These are phyloP conservation scores for Acrocyrtus sp. DNA, from an alignment of 2,888 invertebrate species.

Conservation along the genomic window DNA sequence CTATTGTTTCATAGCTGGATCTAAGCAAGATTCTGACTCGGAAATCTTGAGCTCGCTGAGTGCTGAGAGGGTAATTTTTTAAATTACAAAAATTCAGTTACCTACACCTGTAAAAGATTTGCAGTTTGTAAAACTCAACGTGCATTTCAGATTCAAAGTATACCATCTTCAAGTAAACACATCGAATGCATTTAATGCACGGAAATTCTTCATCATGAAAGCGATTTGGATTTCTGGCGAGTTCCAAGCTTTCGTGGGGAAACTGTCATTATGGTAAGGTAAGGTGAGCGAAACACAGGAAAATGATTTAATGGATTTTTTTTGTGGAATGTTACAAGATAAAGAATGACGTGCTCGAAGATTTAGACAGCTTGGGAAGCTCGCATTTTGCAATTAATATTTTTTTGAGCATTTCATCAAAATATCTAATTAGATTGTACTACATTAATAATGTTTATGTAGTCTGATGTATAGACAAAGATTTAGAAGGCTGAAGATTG, in stretches of 20 bases:
- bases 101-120: too few relatives aligned
- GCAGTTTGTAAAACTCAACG: not conserved
- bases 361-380: constrained; percentile 16
- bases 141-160: constrained; percentile 13
- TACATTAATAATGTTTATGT: not conserved
- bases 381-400: not conserved
- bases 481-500: constrained; percentile 29
- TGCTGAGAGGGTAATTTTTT: not conserved
- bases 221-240: constrained; percentile 33
- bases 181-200: constrained; percentile 20
- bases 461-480: constrained; percentile 32
- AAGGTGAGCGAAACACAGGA: constrained; percentile 22
- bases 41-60: constrained; percentile 21
- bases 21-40: too few relatives aligned
- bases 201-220: constrained; percentile 28
- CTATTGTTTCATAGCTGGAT: too few relatives aligned
- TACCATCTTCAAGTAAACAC: constrained; percentile 25
- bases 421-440: not conserved
- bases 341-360: constrained; percentile 9
- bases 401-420: too few relatives aligned
- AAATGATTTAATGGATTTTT: constrained; percentile 34
- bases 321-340: constrained; percentile 35
- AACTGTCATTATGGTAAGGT: constrained; percentile 32
- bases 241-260: constrained; percentile 26
- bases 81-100: not conserved